Evolutionary conservation across 2,113 vertebrate species (phyloP).

Genomic region (Leucopternis melanops): DNA sequence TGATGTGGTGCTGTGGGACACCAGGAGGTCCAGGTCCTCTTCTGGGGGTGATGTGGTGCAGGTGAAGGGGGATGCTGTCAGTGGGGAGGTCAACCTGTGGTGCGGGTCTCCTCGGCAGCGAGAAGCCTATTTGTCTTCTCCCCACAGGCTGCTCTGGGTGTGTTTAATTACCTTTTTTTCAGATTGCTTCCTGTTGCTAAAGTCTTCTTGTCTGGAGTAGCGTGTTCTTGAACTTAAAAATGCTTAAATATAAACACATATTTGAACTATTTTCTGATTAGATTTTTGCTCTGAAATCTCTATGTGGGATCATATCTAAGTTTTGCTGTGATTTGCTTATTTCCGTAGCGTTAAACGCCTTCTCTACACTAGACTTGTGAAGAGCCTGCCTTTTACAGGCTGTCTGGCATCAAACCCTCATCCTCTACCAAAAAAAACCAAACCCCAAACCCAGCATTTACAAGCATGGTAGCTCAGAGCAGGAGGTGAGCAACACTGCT

Average conservation of each 20-base stretch:
- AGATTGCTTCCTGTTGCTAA: not conserved
- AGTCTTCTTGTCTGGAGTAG: not conserved
- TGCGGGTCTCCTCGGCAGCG: fast-evolving
- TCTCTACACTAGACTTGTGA: not conserved
- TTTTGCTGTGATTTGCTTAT: not conserved
- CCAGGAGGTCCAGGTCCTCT: not conserved
- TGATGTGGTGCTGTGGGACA: not conserved
- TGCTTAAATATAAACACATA: not conserved
- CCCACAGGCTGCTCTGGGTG: not conserved
- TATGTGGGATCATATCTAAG: not conserved
- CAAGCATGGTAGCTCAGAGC: not conserved
- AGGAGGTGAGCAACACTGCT: not conserved
- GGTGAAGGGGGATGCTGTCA: fast-evolving
- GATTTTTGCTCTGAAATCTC: not conserved
- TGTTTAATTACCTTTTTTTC: not conserved
- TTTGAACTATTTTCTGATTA: not conserved
- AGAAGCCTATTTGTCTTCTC: not conserved
- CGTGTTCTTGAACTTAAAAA: not conserved
- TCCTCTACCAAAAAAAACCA: not conserved
- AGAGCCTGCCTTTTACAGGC: not conserved
- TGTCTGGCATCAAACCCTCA: not conserved
- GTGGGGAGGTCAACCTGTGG: not conserved
- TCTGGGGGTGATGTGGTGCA: not conserved
- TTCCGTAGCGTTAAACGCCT: fast-evolving
- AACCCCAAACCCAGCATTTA: not conserved